Conservation (phyloP, 2,888 invertebrate species). For the Xestia c-nigrum region DNA sequence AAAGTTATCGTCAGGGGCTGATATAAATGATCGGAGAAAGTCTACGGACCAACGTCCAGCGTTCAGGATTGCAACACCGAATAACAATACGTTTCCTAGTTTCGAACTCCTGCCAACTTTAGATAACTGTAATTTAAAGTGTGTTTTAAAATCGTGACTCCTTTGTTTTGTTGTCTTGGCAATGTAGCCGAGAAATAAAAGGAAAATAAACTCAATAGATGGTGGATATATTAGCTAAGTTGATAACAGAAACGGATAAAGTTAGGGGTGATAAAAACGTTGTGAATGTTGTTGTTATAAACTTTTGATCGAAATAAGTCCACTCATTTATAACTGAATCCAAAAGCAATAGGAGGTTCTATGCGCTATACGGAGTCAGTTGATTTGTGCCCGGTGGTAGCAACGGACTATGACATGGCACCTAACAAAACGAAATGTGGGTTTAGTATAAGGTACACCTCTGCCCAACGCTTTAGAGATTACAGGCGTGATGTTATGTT, state of each 20-base stretch:
- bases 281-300: neutral
- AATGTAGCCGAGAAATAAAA: conserved; percentile 3
- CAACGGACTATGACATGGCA: neutral
- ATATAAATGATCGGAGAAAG: conserved; percentile 73
- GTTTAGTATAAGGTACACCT: neutral
- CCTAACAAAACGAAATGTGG: neutral
- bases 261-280: neutral
- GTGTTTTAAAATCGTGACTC: conserved; percentile 52
- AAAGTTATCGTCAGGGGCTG: conserved; percentile 63
- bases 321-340: neutral
- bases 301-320: neutral
- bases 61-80: conserved; percentile 70
- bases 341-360: too few species aligned
- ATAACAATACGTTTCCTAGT: conserved; percentile 72
- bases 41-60: conserved; percentile 60
- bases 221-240: neutral
- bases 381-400: neutral
- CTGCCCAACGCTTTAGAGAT: neutral
- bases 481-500: neutral
- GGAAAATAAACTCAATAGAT: conserved; percentile 19
- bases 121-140: conserved; percentile 69
- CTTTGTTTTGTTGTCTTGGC: conserved; percentile 39
- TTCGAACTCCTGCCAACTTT: conserved; percentile 69
- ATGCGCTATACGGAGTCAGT: neutral
- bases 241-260: neutral